phyloP scores from a whole-genome alignment of 2,888 invertebrate genomes.

The Sialis fuliginosa region DNA sequence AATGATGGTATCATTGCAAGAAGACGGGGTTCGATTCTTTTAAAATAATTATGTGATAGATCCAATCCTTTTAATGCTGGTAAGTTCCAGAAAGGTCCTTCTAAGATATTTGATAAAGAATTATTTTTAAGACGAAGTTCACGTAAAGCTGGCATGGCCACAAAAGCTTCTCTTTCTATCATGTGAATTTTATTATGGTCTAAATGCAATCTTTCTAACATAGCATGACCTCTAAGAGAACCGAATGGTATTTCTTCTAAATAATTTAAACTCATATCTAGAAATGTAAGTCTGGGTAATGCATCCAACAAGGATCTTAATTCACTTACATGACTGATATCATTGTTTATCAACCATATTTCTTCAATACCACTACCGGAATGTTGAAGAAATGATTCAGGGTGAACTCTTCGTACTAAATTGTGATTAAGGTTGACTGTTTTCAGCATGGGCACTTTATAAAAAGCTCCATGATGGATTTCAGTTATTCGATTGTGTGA shows the following conservation, averaged over 20 bases:
- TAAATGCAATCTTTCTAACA: constrained; percentile 61
- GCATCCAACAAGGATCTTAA: constrained; percentile 58
- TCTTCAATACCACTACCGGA: constrained; percentile 61
- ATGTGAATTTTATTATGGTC: constrained; percentile 59
- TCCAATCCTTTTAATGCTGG: constrained; percentile 73
- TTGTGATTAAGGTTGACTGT: constrained; percentile 63
- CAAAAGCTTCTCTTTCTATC: constrained; percentile 63
- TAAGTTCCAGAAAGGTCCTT: constrained; percentile 68
- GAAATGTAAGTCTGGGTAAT: constrained; percentile 54
- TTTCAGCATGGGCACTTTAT: constrained; percentile 54
- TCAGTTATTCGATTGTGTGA: constrained; percentile 58
- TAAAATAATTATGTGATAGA: constrained; percentile 56
- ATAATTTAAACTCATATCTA: constrained; percentile 65
- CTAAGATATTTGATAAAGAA: constrained; percentile 52
- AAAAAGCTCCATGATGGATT: constrained; percentile 64
- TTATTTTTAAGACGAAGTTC: constrained; percentile 72
- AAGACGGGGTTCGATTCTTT: constrained; percentile 50
- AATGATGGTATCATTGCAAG: constrained; percentile 57
- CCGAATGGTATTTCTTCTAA: constrained; percentile 63
- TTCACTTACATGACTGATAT: constrained; percentile 57
- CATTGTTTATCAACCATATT: constrained; percentile 56
- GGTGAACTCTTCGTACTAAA: constrained; percentile 55
- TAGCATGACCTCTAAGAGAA: constrained; percentile 59
- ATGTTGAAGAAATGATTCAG: constrained; percentile 62
- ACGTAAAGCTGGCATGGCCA: constrained; percentile 66